Percentiles rank a stretch among this genome's conserved stretches.
These are phyloP conservation scores for Anoplophora glabripennis DNA, from an alignment of 1,140 invertebrate species.

Conservation along the genomic window DNA sequence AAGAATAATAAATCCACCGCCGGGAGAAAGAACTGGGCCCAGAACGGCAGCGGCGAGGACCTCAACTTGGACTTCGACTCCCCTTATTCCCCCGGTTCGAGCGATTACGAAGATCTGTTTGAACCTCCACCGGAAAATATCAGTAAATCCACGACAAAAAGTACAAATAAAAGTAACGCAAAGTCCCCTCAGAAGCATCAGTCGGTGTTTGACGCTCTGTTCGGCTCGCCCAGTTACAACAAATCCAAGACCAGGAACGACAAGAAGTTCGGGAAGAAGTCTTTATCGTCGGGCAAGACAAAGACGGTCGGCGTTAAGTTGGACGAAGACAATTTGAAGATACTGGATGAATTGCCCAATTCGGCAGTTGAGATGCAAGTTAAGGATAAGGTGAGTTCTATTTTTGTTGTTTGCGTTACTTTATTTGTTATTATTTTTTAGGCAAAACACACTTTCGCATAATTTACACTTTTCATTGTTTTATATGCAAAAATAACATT, in stretches of 20 bases:
- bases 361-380: constrained; percentile 94
- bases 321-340: constrained; percentile 75
- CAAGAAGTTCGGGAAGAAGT: constrained; percentile 42
- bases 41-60: constrained; percentile 40
- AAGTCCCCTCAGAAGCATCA: constrained; percentile 49
- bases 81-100: constrained; percentile 81
- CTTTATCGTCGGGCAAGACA: constrained; percentile 36
- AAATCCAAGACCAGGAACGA: constrained; percentile 44
- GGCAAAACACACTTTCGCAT: no score
- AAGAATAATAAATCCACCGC: constrained; percentile 46
- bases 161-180: constrained; percentile 34
- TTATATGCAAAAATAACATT: no score
- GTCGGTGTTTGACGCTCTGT: constrained; percentile 57
- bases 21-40: constrained; percentile 21
- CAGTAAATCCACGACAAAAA: constrained; percentile 38
- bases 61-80: constrained; percentile 74
- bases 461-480: no score
- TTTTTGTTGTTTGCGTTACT: constrained; percentile 8
- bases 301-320: constrained; percentile 66
- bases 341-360: constrained; percentile 83
- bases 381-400: constrained; percentile 80
- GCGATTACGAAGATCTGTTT: constrained; percentile 81
- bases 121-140: constrained; percentile 68
- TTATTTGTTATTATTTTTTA: constrained; percentile 9
- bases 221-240: constrained; percentile 52